Percentiles rank a stretch among this genome's conserved stretches.
Conservation (phyloP, 2,797 vertebrate genomes). For the Sebastolobus alascanus region DNA sequence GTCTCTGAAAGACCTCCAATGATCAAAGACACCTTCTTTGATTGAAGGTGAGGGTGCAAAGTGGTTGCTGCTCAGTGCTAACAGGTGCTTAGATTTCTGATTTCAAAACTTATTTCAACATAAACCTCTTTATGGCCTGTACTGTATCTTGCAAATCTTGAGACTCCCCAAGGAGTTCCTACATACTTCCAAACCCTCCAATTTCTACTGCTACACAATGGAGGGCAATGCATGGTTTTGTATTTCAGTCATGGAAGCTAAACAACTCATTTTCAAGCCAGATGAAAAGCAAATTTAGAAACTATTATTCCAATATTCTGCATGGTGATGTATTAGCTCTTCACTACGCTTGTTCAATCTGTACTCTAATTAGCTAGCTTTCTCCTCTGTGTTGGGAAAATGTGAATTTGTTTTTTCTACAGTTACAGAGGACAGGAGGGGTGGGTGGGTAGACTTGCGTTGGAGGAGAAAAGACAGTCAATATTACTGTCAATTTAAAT, state of each 20-base stretch:
- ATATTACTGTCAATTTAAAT: conserved; percentile 42
- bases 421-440: conserved; percentile 19
- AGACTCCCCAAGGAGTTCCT: background rate
- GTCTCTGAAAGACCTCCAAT: background rate
- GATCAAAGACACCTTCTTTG: background rate
- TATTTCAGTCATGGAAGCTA: conserved; percentile 28
- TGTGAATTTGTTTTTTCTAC: conserved; percentile 36
- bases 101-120: background rate
- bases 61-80: background rate
- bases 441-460: background rate
- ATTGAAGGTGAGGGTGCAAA: background rate
- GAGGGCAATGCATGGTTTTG: conserved; percentile 1
- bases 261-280: conserved; percentile 2
- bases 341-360: conserved; percentile 18
- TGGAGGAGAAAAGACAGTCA: conserved; percentile 19
- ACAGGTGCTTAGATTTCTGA: background rate
- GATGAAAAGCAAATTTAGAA: conserved; percentile 57
- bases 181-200: background rate
- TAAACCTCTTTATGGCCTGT: background rate
- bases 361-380: conserved; percentile 35
- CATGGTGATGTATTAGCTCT: conserved; percentile 24
- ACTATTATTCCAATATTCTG: conserved; percentile 11
- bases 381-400: conserved; percentile 17
- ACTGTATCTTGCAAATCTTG: background rate
- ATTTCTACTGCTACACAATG: background rate